phyloP scores from a whole-genome alignment of 2,113 vertebrate genomes.

The Callaeas wilsoni region DNA sequence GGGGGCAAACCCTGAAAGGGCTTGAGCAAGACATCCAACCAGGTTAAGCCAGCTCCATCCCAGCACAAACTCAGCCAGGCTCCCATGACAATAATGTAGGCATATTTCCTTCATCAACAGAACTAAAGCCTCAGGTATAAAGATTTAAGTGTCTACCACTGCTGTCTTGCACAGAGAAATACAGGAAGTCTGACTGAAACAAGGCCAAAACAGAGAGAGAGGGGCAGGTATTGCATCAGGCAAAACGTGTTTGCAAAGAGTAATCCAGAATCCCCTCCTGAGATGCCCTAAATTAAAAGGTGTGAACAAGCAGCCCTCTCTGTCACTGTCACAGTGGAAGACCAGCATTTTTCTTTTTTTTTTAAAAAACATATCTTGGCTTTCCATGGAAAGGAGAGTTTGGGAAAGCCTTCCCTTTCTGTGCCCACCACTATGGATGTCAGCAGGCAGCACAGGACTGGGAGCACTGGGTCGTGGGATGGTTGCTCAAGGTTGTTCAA shows the following conservation, averaged over 20 bases:
- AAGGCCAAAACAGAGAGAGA: neutral
- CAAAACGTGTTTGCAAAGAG: neutral
- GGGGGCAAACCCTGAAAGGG: neutral
- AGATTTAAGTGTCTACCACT: neutral
- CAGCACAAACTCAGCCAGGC: neutral
- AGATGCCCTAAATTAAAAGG: neutral
- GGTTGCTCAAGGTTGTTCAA: neutral
- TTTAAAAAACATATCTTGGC: neutral
- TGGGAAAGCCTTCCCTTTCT: neutral
- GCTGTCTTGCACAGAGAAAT: neutral
- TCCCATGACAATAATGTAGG: neutral
- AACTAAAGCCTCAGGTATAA: neutral
- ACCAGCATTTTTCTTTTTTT: accelerated
- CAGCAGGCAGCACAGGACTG: neutral
- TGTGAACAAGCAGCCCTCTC: neutral
- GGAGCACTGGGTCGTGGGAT: accelerated
- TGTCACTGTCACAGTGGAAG: neutral
- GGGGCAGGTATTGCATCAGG: neutral
- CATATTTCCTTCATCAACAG: neutral
- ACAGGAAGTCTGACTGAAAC: neutral
- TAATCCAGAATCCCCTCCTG: neutral
- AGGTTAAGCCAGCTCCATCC: neutral
- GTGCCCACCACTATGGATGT: neutral
- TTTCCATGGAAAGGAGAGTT: neutral
- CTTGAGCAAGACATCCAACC: neutral